A percentile compares a stretch with the other conserved stretches of the same genome.
These are phyloP conservation scores for Melanophora roralis DNA, from an alignment of 2,888 invertebrate genomes.

Conservation along the genomic window DNA sequence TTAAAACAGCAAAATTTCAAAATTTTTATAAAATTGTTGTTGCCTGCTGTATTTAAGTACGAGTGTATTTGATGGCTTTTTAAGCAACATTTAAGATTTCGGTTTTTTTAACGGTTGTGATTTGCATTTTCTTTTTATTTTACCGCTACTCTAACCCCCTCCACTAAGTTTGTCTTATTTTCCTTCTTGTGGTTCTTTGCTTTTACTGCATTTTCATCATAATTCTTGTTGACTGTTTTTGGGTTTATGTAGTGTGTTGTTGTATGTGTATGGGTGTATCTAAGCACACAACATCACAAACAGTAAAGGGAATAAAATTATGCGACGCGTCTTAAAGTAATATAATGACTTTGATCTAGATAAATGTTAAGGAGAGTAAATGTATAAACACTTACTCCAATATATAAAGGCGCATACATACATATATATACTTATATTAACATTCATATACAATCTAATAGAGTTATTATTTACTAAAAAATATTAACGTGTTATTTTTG, in stretches of 20 bases:
- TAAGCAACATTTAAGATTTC: conserved; percentile 54
- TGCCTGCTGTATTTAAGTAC: conserved; percentile 34
- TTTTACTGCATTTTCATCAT: too few species aligned
- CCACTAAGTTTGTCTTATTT: too few species aligned
- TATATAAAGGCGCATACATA: not conserved
- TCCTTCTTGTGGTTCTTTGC: not conserved
- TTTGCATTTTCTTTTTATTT: conserved; percentile 36
- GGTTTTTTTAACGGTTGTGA: conserved; percentile 50
- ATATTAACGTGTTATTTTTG: too few species aligned
- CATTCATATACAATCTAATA: too few species aligned
- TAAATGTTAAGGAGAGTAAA: not conserved
- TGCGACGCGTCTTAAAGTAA: conserved; percentile 44
- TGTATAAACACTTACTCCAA: not conserved
- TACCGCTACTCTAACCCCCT: too few species aligned
- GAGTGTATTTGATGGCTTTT: conserved; percentile 52
- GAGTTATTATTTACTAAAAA: not conserved
- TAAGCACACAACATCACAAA: not conserved
- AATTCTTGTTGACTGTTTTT: not conserved
- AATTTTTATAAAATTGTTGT: not conserved
- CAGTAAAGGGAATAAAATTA: conserved; percentile 42
- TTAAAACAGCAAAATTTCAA: not conserved
- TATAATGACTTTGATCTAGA: conserved; percentile 35
- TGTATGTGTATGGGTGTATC: too few species aligned
- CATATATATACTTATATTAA: not conserved
- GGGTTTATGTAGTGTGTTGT: too few species aligned